Evolutionary conservation across 2,888 invertebrate genomes (phyloP), one percentile per base, ranked within the genome.

Genomic region (Molanna angustata): DNA sequence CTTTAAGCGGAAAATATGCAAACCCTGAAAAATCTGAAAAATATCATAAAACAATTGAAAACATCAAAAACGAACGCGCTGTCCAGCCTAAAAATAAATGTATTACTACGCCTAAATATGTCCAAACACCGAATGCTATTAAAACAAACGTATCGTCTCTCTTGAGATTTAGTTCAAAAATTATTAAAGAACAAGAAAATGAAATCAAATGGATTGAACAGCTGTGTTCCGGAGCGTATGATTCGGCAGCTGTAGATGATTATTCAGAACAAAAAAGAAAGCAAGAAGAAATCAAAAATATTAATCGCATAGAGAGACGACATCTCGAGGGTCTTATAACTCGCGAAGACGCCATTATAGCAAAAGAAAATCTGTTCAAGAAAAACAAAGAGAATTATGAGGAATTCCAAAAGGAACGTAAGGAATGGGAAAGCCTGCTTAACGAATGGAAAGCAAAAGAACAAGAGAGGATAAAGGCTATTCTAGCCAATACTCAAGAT

Each of bases 271-370:
- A 72, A 52, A 69, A 74, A 44, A 71, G 77, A 39, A 67, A 73
- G 63, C 69, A 74, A 61, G 69, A 65, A 43, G 74, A 79, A 64
- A 72, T 72, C 62, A 70, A 77, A 62, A 66, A 76, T 44, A 58
- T 80, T 21, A 67, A 76, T 50, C 74, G 78, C 37, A 79, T 82
- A 56, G 78, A 82, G 69, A 73, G 67, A 60, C 82, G 82, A 65
- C 82, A 82, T 67, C 64, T 83, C 33, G 66, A 76, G 62, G 82
- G 81, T 1, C 72, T 79, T 61, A 69, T 83, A 49, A 78, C 80
- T 7, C 70, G 76, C 44, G 82, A 83, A 68, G 80, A 83, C 65
- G 80, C 82, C 4, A 66, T 78, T 17, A 62, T 83, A 42, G 79
- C 83, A 0, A 82, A 79, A 65, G 71, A 74, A 58, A 77, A 74